These are phyloP conservation scores for Erynnis tages DNA, from an alignment of 2,888 invertebrate genomes.

Conservation along the genomic window DNA sequence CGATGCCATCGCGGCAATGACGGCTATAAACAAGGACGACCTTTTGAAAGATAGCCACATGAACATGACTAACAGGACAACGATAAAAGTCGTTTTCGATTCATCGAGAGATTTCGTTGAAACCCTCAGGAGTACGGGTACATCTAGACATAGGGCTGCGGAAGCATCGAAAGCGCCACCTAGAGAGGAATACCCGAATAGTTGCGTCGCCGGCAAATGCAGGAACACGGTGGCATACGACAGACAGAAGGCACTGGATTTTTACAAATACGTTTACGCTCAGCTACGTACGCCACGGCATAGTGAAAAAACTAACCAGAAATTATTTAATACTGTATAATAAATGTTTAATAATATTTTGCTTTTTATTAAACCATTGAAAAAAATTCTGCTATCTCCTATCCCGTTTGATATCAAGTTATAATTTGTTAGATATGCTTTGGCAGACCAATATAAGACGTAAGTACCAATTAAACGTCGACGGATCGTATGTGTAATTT, in stretches of 20 bases:
- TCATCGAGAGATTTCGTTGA: slow-evolving; percentile 71
- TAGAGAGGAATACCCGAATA: slow-evolving; percentile 55
- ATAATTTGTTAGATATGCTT: no score
- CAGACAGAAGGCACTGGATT: slow-evolving; percentile 71
- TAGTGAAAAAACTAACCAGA: slow-evolving; percentile 41
- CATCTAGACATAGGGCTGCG: slow-evolving; percentile 44
- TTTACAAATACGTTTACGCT: slow-evolving; percentile 76
- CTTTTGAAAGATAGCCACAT: slow-evolving; percentile 58
- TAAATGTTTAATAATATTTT: background rate
- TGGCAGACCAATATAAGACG: no score
- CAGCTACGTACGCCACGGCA: slow-evolving; percentile 63
- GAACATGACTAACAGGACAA: slow-evolving; percentile 68
- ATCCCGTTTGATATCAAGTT: no score
- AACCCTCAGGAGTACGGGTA: slow-evolving; percentile 61
- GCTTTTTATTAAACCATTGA: no score
- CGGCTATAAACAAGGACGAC: slow-evolving; percentile 65
- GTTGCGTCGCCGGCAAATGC: slow-evolving; percentile 60
- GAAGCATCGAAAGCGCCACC: slow-evolving; percentile 46
- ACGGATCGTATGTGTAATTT: no score
- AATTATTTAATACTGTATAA: slow-evolving; percentile 2
- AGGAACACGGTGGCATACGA: slow-evolving; percentile 63
- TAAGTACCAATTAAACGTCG: no score
- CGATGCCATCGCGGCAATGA: slow-evolving; percentile 62
- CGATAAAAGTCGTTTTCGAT: slow-evolving; percentile 71
- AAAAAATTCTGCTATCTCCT: no score